phyloP scores from a whole-genome alignment of 2,888 invertebrate genomes.

The Cetonia aurata region DNA sequence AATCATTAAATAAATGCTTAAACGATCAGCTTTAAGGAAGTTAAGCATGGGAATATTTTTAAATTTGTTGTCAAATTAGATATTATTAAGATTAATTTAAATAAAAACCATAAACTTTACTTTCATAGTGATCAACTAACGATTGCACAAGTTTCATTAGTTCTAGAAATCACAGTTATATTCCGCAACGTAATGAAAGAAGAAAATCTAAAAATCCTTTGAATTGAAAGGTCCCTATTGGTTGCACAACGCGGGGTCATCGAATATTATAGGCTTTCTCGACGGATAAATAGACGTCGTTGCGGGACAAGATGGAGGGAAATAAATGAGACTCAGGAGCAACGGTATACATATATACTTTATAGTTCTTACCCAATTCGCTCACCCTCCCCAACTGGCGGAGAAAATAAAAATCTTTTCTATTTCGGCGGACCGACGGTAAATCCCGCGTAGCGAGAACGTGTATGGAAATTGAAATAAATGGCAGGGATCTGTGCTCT shows the following conservation, averaged over 20 bases:
- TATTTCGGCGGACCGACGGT: constrained; percentile 58
- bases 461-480: constrained; percentile 64
- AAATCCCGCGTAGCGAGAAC: constrained; percentile 58
- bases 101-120: too few relatives aligned
- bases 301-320: constrained; percentile 58
- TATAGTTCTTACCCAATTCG: constrained; percentile 60
- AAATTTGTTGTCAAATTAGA: too few relatives aligned
- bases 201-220: too few relatives aligned
- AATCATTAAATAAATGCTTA: too few relatives aligned
- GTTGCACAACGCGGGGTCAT: background rate
- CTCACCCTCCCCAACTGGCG: constrained; percentile 52
- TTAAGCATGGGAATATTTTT: too few relatives aligned
- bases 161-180: too few relatives aligned
- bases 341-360: constrained; percentile 55
- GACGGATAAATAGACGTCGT: constrained; percentile 34
- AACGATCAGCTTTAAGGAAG: too few relatives aligned
- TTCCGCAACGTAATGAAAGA: too few relatives aligned
- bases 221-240: too few relatives aligned
- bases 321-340: constrained; percentile 60
- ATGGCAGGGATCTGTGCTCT: constrained; percentile 56
- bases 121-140: too few relatives aligned
- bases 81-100: too few relatives aligned
- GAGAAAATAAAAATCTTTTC: constrained; percentile 63
- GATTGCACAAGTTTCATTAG: too few relatives aligned
- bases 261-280: constrained; percentile 15